Conservation (phyloP, 2,888 invertebrate genomes). For the Pterobdella sp. region DNA sequence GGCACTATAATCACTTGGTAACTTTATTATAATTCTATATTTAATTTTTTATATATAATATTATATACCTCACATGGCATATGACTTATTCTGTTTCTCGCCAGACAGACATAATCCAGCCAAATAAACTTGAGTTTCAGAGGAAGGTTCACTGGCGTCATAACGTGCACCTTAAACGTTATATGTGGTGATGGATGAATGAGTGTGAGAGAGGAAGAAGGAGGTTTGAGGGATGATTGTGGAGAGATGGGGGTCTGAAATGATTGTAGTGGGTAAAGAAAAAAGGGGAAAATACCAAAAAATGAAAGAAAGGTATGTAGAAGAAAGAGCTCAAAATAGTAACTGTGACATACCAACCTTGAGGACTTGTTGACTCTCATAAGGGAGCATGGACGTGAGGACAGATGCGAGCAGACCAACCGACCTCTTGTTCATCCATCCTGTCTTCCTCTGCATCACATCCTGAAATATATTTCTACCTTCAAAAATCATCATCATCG, state of each 20-base stretch:
- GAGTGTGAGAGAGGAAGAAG: background rate
- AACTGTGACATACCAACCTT: background rate
- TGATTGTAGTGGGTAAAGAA: too few species aligned
- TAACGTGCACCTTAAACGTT: background rate
- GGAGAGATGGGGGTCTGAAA: too few species aligned
- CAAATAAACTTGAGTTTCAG: background rate
- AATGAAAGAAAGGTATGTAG: background rate
- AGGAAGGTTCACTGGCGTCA: background rate
- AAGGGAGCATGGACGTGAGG: conserved; percentile 1
- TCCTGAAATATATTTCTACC: too few species aligned
- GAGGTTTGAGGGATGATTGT: background rate
- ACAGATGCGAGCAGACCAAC: background rate
- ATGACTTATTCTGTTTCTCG: conserved; percentile 3
- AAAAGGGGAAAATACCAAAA: background rate
- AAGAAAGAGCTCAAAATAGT: too few species aligned
- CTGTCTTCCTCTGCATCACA: background rate
- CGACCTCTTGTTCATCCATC: background rate
- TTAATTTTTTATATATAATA: too few species aligned
- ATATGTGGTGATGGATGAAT: background rate
- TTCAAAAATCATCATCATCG: too few species aligned
- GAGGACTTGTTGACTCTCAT: background rate
- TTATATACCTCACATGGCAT: too few species aligned
- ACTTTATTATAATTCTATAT: too few species aligned
- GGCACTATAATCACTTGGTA: too few species aligned
- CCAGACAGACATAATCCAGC: conserved; percentile 9